Base-by-base conservation (phyloP, 1,140 invertebrate genomes). In the Drosophila seguyi region DNA sequence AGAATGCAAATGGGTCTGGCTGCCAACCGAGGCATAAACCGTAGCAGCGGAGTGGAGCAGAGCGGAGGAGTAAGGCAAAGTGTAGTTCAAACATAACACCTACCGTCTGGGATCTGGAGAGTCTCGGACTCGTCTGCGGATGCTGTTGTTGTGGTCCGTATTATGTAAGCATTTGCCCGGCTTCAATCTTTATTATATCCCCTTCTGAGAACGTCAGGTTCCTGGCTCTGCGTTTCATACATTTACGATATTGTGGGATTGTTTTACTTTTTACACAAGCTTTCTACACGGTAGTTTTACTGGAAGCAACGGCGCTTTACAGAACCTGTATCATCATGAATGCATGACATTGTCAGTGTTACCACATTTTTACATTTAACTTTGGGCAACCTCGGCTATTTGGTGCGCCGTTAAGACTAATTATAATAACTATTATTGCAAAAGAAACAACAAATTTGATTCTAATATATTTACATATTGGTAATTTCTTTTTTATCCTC, bases 121-220 rank as follows among this genome's bases (percentile, higher is more conserved):
- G 68, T 66, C 58, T 62, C 53, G n/a, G 59, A 44, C 50, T 50
- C 57, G 36, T 50, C 53, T 71, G 75, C 47, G 44, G 72, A 63
- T 66, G 75, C n/a, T n/a, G n/a, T n/a, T n/a, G n/a, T n/a, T n/a
- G n/a, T 58, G 79, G 84, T 72, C 74, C 80, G 65, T 68, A 78
- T 81, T 84, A 81, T 88, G 85, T 79, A 75, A 87, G 88, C 80
- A 87, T 87, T 87, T 80, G 71, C 53, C 38, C 53, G 63, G 48
- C 47, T 71, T 81, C 66, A 50, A 42, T 58, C 52, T 55, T 80
- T 67, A 44, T 60, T 44, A 44, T 36, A 36, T 20, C 13, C 16
- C 42, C 38, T n/a, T n/a, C 41, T 39, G 38, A 55, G 59, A 14
- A 41, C 39, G 42, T 29, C 34, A 31, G 45, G 60, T 55, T 42